Evolutionary conservation across 2,888 invertebrate species (phyloP).

Genomic region (Nysson spinosus): DNA sequence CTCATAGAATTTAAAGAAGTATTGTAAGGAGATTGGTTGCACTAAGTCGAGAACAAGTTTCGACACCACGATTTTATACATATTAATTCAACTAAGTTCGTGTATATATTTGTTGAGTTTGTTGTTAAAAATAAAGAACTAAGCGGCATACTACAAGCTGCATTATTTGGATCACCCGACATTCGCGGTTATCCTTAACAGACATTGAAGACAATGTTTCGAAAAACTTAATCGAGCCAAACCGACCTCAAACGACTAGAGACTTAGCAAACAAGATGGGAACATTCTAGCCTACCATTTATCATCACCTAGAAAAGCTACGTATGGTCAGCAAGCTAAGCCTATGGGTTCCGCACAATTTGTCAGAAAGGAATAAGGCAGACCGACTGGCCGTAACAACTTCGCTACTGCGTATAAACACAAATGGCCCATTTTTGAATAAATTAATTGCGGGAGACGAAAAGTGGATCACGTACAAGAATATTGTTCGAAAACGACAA

Average conservation of each 20-base stretch:
- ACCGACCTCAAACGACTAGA: neutral
- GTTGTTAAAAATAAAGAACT: too few species aligned
- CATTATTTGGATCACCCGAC: too few species aligned
- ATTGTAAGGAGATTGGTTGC: too few species aligned
- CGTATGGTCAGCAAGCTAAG: neutral
- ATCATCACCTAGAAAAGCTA: neutral
- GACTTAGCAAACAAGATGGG: neutral
- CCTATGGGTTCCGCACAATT: neutral
- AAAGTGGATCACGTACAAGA: conserved; percentile 4
- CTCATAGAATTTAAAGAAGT: too few species aligned
- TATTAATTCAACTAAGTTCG: too few species aligned
- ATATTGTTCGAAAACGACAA: conserved; percentile 2
- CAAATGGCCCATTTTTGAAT: conserved; percentile 1
- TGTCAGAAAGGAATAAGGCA: neutral
- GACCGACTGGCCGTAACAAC: neutral
- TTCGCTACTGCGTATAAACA: neutral
- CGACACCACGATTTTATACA: too few species aligned
- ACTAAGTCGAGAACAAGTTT: too few species aligned
- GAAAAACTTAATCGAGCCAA: neutral
- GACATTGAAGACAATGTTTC: conserved; percentile 5
- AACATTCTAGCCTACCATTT: neutral
- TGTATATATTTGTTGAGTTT: too few species aligned
- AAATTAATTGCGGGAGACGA: neutral
- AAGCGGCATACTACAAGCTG: too few species aligned
- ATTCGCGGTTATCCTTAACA: too few species aligned